Percentiles rank a stretch among this genome's conserved stretches.
Conservation (phyloP, 2,888 invertebrate genomes). For the Bellardia pandia region DNA sequence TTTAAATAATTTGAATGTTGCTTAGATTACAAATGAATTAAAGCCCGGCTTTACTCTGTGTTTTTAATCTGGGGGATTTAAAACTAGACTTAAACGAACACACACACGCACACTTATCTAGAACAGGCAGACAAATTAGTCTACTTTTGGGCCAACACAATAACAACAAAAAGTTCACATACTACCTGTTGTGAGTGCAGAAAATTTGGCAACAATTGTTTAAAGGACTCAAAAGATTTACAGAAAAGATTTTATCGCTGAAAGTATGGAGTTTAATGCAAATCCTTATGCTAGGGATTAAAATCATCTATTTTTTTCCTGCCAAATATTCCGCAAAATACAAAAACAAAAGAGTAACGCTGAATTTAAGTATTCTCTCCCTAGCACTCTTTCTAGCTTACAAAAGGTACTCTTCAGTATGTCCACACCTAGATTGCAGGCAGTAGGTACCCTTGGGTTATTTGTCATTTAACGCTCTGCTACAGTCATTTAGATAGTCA, state of each 20-base stretch:
- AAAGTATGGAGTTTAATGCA: constrained; percentile 14
- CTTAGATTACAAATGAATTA: constrained; percentile 19
- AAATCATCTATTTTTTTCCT: constrained; percentile 28
- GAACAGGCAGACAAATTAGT: constrained; percentile 57
- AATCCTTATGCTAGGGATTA: constrained; percentile 52
- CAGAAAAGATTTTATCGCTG: not conserved
- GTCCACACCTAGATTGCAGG: constrained; percentile 65
- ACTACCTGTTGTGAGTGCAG: not conserved
- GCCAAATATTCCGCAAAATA: not conserved
- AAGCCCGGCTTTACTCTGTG: not conserved
- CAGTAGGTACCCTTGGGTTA: constrained; percentile 27
- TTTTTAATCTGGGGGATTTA: constrained; percentile 49
- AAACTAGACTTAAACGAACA: constrained; percentile 49
- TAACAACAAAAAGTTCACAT: constrained; percentile 57
- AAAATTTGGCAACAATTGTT: not conserved
- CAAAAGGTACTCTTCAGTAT: constrained; percentile 58
- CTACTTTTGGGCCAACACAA: constrained; percentile 59
- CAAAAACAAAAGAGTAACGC: not conserved
- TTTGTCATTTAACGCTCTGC: constrained; percentile 64
- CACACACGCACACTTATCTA: not conserved
- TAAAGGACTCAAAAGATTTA: not conserved
- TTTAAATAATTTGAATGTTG: constrained; percentile 47
- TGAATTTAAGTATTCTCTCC: not conserved
- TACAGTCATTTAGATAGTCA: constrained; percentile 59
- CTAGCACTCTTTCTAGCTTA: constrained; percentile 5